Evolutionary conservation across 1,140 invertebrate species (phyloP), one percentile per base, ranked within the genome.

Genomic region (Drosophila kepulauana): DNA sequence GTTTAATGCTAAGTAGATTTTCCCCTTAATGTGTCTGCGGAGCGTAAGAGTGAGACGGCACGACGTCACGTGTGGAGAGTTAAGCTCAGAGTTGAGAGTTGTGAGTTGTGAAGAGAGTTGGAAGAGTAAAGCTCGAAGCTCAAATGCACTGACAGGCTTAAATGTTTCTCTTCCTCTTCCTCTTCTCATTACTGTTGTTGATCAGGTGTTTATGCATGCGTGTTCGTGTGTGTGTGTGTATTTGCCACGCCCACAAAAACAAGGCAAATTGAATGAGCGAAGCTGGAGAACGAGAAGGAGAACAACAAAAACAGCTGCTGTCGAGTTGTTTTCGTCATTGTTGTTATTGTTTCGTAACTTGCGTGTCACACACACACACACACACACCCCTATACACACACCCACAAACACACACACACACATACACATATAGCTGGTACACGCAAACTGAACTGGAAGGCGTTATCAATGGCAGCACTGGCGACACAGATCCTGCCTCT

Each of bases 1-100:
- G 82, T 85, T 86, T 86, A 86, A 69, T 86, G 82, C 61, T 86
- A 86, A 86, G 82, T 87, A 82, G 82, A 86, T 86, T 86, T 86
- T 49, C 71, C 54, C 71, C 58, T 57, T 78, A 82, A 86, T 81
- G 82, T 86, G n/a, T 35, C 20, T 25, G 20, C 20, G 20, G 35
- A 61, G 56, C 8, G 35, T 5, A 13, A 56, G 51, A 56, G 63
- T 1, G 63, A 20, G 45, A n/a, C 38, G 13, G 51, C 41, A 13
- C 35, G 56, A 64, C 3, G 51, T 2, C 10, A 38, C 7, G 7
- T 10, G 49, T 49, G 65, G 61, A 48, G 71, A 70, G 72, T 70
- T 70, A 70, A 70, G 66, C 66, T 54, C 25, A 51, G 58, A 62
- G 58, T 69, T 75, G 66, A 75, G 20, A 38, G 66, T 63, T 58